Base-by-base conservation (phyloP, 1,140 invertebrate genomes). In the Drosophila mayri region DNA sequence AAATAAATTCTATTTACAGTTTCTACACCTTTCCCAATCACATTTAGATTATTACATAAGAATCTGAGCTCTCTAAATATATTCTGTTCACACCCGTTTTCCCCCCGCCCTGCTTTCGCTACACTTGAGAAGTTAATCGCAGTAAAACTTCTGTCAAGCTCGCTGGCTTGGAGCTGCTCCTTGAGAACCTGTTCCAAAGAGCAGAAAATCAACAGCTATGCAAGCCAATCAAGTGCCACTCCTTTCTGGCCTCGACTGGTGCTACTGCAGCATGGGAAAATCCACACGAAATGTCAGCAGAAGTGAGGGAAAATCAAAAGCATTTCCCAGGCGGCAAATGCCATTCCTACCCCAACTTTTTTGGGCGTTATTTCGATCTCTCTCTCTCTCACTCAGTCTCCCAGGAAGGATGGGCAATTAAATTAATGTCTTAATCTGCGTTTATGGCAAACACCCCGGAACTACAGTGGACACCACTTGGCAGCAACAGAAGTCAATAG, bases 381-480 rank as follows among this genome's bases (percentile, higher is more conserved):
- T 22, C 28, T 50, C 22, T 16, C 16, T 12, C 41, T 50, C 37
- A 54, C 25, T 44, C 22, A 4, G 6, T 59, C 20, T 10, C n/a
- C 9, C 28, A 66, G 22, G 20, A 43, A 58, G 54, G 55, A 62
- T 76, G 66, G 71, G 85, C 85, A 90, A 90, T 90, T 90, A 90
- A 90, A 90, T 90, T 90, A 90, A 90, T 90, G 85, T 90, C 86
- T 82, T 90, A 90, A 90, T 90, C 85, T 90, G 81, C 81, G 67
- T 90, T 90, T 90, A 90, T 62, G 81, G 75, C 86, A 90, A 90
- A 90, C 85, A 90, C 86, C 85, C 85, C 78, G 76, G 71, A 90
- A 82, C 46, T 44, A 61, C 49, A 72, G 57, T 63, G 82, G 52
- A 76, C 55, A 79, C 65, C 85, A 90, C 85, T 88, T 85, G 86